These are phyloP conservation scores for Mythimna ferrago DNA, from an alignment of 2,888 invertebrate species.

Conservation along the genomic window DNA sequence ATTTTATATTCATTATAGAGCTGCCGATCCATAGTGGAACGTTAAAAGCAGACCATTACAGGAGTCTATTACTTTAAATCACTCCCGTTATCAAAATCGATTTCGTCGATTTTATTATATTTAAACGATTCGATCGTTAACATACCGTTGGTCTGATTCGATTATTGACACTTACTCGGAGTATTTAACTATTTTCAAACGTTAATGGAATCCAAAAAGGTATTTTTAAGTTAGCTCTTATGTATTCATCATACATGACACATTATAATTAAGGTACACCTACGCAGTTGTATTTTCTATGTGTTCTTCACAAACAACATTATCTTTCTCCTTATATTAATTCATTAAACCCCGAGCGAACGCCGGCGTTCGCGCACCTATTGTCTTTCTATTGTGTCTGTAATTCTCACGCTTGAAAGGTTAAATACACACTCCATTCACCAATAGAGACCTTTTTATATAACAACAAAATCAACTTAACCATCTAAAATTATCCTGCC, in stretches of 20 bases:
- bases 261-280: constrained; percentile 25
- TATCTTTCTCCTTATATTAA: constrained; percentile 15
- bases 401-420: too few species aligned
- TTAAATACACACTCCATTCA: constrained; percentile 21
- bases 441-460: constrained; percentile 19
- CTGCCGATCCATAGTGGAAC: constrained; percentile 41
- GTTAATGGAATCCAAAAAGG: not conserved
- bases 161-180: constrained; percentile 17
- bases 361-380: too few species aligned
- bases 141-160: constrained; percentile 21
- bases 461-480: constrained; percentile 25
- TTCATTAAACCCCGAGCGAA: too few species aligned
- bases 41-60: constrained; percentile 62
- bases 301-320: constrained; percentile 10
- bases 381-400: too few species aligned
- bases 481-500: constrained; percentile 40
- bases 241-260: not conserved
- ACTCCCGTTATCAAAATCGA: constrained; percentile 60
- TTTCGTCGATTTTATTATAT: constrained; percentile 60
- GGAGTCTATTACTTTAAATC: constrained; percentile 62
- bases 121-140: constrained; percentile 57
- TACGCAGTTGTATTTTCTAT: constrained; percentile 12
- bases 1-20: constrained; percentile 59
- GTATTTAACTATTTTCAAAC: constrained; percentile 10
- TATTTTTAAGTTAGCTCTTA: too few species aligned